These are phyloP conservation scores for Gorsachius magnificus DNA, from an alignment of 2,797 vertebrate species.

Conservation along the genomic window DNA sequence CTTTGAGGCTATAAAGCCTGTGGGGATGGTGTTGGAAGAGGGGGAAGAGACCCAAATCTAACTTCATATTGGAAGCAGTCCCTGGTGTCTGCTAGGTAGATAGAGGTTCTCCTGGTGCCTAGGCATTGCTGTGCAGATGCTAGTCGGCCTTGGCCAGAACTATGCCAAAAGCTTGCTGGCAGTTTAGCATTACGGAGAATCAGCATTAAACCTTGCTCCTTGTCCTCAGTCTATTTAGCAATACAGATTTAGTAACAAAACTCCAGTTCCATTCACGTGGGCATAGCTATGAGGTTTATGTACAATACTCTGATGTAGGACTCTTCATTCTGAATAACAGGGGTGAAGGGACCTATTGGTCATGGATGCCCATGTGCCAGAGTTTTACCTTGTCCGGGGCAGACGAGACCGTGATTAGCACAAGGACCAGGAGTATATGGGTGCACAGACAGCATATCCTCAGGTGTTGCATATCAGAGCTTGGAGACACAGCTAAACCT, in stretches of 20 bases:
- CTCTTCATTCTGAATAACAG: not conserved
- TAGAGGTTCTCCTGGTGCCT: not conserved
- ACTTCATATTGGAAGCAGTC: not conserved
- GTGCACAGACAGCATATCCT: not conserved
- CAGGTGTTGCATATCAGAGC: not conserved
- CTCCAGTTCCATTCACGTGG: not conserved
- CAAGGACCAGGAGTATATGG: not conserved
- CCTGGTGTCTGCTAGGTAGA: not conserved
- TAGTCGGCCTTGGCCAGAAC: not conserved
- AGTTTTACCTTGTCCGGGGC: not conserved
- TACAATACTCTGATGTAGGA: not conserved
- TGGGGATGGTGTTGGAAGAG: not conserved
- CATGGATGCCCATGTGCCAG: fast-evolving
- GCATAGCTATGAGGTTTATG: not conserved
- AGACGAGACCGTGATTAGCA: not conserved
- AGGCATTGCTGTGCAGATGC: not conserved
- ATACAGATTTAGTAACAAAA: not conserved
- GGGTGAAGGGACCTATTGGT: not conserved
- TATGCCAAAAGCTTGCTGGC: not conserved
- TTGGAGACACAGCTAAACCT: not conserved
- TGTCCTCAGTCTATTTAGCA: not conserved
- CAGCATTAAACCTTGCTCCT: not conserved
- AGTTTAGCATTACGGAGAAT: not conserved
- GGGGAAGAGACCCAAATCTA: not conserved
- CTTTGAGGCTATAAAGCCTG: not conserved